A percentile compares a stretch with the other conserved stretches of the same genome.
Conservation (phyloP, 2,888 invertebrate genomes). For the Pterobdella sp. region DNA sequence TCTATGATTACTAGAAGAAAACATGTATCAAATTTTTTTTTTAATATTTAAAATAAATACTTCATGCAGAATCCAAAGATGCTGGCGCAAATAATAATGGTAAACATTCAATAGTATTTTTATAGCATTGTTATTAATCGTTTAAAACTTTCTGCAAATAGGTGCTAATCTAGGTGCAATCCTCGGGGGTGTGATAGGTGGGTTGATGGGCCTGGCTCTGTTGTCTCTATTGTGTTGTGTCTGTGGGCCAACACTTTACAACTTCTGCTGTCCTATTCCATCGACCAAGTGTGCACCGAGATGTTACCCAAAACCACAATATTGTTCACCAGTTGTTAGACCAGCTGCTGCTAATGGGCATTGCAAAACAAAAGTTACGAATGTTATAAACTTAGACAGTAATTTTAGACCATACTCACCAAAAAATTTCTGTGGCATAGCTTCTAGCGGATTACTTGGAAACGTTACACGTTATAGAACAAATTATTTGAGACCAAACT, state of each 20-base stretch:
- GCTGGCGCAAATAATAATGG: not conserved
- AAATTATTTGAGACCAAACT: not conserved
- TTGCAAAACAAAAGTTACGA: conserved; percentile 3
- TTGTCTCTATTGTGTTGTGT: not conserved
- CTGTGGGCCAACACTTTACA: not conserved
- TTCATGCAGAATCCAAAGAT: not conserved
- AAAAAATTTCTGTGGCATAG: too few species aligned
- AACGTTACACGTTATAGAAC: not conserved
- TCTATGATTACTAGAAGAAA: not conserved
- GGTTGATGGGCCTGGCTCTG: not conserved
- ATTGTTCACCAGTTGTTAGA: not conserved
- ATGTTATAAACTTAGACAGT: not conserved
- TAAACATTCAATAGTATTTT: not conserved
- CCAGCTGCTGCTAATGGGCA: not conserved
- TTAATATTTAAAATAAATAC: not conserved
- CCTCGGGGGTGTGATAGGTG: not conserved
- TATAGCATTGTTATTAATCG: not conserved
- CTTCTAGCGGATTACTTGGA: not conserved
- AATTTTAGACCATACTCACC: not conserved
- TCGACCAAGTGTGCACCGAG: not conserved
- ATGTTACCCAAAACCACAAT: not conserved
- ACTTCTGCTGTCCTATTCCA: not conserved
- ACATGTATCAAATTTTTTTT: too few species aligned
- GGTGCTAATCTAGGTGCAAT: not conserved
- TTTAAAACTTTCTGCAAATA: too few species aligned